phyloP scores from a whole-genome alignment of 2,888 invertebrate species.

The Tyria jacobaeae region DNA sequence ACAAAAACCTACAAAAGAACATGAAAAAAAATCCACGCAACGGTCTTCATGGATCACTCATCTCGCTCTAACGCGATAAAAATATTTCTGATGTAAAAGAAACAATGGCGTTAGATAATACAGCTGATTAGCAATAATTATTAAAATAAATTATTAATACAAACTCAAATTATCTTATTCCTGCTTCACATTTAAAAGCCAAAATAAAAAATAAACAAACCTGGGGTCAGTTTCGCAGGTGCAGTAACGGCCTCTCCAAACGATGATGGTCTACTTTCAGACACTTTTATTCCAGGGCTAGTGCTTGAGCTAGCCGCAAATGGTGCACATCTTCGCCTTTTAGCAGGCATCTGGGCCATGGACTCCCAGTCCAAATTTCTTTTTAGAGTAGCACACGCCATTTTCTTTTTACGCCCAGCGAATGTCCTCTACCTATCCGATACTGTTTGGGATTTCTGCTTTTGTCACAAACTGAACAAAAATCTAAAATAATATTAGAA shows the following conservation, averaged over 20 bases:
- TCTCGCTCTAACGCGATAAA: slow-evolving; percentile 80
- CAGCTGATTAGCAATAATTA: slow-evolving; percentile 64
- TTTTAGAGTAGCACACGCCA: slow-evolving; percentile 99
- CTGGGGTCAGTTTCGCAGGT: slow-evolving; percentile 93
- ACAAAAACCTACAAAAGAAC: slow-evolving; percentile 70
- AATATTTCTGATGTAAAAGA: slow-evolving; percentile 75
- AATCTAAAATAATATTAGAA: slow-evolving; percentile 72
- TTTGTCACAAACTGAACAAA: slow-evolving; percentile 66
- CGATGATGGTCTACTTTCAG: slow-evolving; percentile 89
- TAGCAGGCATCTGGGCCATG: slow-evolving; percentile 94
- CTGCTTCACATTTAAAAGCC: slow-evolving; percentile 12
- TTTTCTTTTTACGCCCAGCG: slow-evolving; percentile 90
- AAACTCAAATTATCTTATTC: slow-evolving; percentile 11
- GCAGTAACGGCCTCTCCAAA: slow-evolving; percentile 93
- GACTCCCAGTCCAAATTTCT: slow-evolving; percentile 98
- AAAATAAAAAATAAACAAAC: slow-evolving; percentile 87
- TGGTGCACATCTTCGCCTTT: slow-evolving; percentile 96
- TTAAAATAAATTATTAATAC: slow-evolving; percentile 7
- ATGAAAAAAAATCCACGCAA: slow-evolving; percentile 71
- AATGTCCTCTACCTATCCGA: slow-evolving; percentile 77
- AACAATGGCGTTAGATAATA: slow-evolving; percentile 77
- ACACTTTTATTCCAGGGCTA: slow-evolving; percentile 82
- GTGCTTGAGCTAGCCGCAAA: slow-evolving; percentile 89
- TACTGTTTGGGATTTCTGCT: slow-evolving; percentile 62
- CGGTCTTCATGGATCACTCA: slow-evolving; percentile 71